Evolutionary conservation across 2,113 vertebrate species (phyloP).

Genomic region (Rynchops niger): DNA sequence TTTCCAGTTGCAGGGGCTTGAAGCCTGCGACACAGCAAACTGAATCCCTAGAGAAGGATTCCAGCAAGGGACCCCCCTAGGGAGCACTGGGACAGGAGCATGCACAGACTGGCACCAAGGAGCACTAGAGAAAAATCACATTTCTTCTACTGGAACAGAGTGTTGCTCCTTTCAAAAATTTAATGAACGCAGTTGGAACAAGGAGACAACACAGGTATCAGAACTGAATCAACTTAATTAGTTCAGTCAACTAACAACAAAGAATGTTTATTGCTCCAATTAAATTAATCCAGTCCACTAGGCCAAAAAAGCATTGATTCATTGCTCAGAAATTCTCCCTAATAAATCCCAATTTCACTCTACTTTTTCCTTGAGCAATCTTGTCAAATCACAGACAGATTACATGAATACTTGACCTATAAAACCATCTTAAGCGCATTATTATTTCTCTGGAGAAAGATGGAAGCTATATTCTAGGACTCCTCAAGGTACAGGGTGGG

Average conservation of each 20-base stretch:
- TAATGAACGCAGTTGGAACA: background rate
- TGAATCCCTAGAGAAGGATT: background rate
- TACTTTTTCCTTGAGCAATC: background rate
- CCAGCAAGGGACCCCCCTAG: background rate
- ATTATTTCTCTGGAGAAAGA: background rate
- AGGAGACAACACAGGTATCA: background rate
- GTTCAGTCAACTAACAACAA: background rate
- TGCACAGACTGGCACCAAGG: background rate
- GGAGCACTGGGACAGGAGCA: background rate
- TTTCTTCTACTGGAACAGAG: background rate
- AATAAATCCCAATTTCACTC: background rate
- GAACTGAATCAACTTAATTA: background rate
- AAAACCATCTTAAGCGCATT: background rate
- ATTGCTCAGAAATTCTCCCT: background rate
- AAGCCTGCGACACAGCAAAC: background rate
- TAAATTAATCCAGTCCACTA: constrained; percentile 12
- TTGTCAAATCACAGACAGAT: background rate
- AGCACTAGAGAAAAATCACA: background rate
- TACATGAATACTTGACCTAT: background rate
- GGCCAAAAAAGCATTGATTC: background rate
- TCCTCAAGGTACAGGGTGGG: background rate
- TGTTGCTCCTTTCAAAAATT: background rate
- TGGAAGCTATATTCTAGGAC: background rate
- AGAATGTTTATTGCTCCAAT: background rate
- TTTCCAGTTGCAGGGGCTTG: background rate